Conservation (phyloP, 2,113 vertebrate genomes). For the Cromileptes altivelis region DNA sequence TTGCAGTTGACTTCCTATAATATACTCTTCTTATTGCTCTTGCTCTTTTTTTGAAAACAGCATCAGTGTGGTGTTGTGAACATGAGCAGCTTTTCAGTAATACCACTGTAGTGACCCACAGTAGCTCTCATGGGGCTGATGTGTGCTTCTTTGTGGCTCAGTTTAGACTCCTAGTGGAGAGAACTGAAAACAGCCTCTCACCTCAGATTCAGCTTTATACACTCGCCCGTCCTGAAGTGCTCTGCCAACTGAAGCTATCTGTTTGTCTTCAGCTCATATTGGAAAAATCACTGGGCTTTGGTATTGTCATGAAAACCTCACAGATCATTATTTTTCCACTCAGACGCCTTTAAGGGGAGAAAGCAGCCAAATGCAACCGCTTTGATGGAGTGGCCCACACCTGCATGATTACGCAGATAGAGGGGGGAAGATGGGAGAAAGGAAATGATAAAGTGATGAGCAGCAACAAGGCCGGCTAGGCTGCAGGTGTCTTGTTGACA, state of each 20-base stretch:
- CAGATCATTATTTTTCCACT: constrained; percentile 80
- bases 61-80: not conserved
- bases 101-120: not conserved
- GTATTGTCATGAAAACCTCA: constrained; percentile 47
- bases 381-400: constrained; percentile 62
- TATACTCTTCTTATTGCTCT: constrained; percentile 27
- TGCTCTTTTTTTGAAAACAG: constrained; percentile 7
- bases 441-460: constrained; percentile 44
- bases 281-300: constrained; percentile 65
- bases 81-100: not conserved
- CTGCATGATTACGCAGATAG: constrained; percentile 68
- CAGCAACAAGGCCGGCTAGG: constrained; percentile 25
- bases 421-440: not conserved
- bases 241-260: constrained; percentile 7
- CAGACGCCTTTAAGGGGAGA: constrained; percentile 66
- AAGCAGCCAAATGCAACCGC: constrained; percentile 52
- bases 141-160: constrained; percentile 32
- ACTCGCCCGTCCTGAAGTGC: constrained; percentile 44
- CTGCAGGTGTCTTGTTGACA: constrained; percentile 73
- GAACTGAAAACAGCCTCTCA: constrained; percentile 9
- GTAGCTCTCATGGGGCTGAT: not conserved
- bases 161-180: constrained; percentile 53
- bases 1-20: constrained; percentile 48
- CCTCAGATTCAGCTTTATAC: constrained; percentile 2
- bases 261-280: constrained; percentile 35